Conservation (phyloP, 2,113 vertebrate species). For the Cervus canadensis region DNA sequence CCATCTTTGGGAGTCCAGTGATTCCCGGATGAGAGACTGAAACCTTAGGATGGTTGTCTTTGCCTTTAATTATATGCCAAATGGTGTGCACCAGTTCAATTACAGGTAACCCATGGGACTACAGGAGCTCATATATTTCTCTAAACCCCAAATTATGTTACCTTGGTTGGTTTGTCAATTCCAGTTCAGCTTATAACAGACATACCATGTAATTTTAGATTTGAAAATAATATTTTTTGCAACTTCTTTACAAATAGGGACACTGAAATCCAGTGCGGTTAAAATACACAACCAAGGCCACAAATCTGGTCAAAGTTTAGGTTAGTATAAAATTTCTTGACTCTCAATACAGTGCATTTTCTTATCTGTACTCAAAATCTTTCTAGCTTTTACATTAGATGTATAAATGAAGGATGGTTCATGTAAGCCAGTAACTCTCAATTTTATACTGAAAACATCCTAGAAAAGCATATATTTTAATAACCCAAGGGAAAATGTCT, state of each 20-base stretch:
- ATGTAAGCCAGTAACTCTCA: neutral
- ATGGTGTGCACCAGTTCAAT: neutral
- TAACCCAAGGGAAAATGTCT: neutral
- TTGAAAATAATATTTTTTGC: neutral
- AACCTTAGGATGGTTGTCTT: neutral
- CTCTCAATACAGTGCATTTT: neutral
- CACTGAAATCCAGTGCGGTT: neutral
- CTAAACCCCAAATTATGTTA: neutral
- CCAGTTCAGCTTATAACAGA: neutral
- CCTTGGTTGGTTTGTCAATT: neutral
- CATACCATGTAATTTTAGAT: neutral
- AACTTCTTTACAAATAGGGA: neutral
- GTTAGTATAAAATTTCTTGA: neutral
- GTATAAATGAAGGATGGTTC: neutral
- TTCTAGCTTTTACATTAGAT: neutral
- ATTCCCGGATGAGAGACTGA: neutral
- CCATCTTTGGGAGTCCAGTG: neutral
- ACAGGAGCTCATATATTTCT: neutral
- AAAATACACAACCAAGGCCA: neutral
- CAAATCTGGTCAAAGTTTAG: neutral
- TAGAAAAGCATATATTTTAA: neutral
- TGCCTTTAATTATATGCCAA: neutral
- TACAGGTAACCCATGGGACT: neutral
- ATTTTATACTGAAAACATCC: neutral
- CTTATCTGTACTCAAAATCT: neutral